A percentile compares a stretch with the other conserved stretches of the same genome.
Conservation (phyloP, 2,888 invertebrate species). For the Zele albiditarsus region DNA sequence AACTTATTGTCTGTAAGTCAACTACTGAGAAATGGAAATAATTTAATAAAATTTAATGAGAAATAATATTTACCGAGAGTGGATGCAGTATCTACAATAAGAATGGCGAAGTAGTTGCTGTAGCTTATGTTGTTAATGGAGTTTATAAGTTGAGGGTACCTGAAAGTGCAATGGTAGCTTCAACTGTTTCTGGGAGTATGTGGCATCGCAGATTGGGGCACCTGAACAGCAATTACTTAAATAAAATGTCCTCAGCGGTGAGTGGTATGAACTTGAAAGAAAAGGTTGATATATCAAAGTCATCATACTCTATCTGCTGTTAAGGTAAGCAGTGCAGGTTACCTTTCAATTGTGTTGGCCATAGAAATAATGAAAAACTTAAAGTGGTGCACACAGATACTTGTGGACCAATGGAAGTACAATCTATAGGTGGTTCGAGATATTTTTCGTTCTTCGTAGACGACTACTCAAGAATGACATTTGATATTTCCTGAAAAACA, state of each 20-base stretch:
- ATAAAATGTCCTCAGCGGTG: background rate
- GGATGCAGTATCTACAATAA: slow-evolving; percentile 48
- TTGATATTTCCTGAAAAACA: background rate
- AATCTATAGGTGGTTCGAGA: background rate
- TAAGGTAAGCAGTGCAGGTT: background rate
- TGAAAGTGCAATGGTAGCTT: background rate
- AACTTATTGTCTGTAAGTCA: slow-evolving; percentile 55
- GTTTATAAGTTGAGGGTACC: background rate
- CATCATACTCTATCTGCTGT: background rate
- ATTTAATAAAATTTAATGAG: no score
- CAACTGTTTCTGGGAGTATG: background rate
- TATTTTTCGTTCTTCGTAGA: background rate
- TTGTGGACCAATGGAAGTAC: background rate
- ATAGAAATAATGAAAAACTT: background rate
- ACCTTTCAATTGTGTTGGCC: background rate
- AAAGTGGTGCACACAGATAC: background rate
- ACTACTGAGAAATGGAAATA: slow-evolving; percentile 54
- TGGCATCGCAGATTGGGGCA: slow-evolving; percentile 15
- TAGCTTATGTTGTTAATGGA: slow-evolving; percentile 25
- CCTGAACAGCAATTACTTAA: background rate
- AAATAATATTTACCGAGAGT: slow-evolving; percentile 47
- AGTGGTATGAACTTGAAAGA: background rate
- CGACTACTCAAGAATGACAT: background rate
- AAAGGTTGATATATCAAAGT: background rate
- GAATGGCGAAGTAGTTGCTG: slow-evolving; percentile 44